A percentile compares a stretch with the other conserved stretches of the same genome.
These are phyloP conservation scores for Achroia grisella DNA, from an alignment of 1,140 invertebrate genomes.

Conservation along the genomic window DNA sequence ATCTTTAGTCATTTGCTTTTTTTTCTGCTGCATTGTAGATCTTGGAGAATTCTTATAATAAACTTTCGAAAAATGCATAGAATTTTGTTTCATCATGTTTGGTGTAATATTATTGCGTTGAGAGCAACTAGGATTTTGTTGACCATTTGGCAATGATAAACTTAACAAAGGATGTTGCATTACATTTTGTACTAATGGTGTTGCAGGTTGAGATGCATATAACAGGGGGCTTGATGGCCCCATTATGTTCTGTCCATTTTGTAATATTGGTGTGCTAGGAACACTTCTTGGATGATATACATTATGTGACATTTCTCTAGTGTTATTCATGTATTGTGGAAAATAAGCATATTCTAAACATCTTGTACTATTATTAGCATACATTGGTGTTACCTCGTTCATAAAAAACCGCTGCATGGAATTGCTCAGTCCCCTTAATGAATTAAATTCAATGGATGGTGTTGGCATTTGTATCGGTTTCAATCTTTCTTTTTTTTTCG, in stretches of 20 bases:
- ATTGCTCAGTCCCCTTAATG: background rate
- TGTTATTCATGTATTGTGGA: constrained; percentile 33
- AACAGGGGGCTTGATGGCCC: constrained; percentile 26
- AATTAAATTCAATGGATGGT: constrained; percentile 9
- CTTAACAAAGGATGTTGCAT: constrained; percentile 49
- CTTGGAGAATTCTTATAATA: constrained; percentile 10
- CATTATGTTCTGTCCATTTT: constrained; percentile 13
- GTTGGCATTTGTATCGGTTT: constrained; percentile 36
- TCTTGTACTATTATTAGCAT: constrained; percentile 38
- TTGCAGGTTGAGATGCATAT: constrained; percentile 20
- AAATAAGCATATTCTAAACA: constrained; percentile 54
- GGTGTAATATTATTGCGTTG: too few relatives aligned
- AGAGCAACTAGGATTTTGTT: background rate
- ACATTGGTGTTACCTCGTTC: constrained; percentile 41
- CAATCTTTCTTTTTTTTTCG: constrained; percentile 41
- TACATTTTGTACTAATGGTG: constrained; percentile 56
- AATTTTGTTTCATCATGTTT: too few relatives aligned
- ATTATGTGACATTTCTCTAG: constrained; percentile 16
- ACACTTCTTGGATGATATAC: constrained; percentile 25
- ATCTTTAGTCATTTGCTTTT: constrained; percentile 17
- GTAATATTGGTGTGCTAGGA: constrained; percentile 31
- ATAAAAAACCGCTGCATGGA: constrained; percentile 39
- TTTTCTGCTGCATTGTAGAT: constrained; percentile 15
- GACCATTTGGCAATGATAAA: constrained; percentile 16
- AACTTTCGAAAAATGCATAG: too few relatives aligned